Conservation (phyloP, 2,888 invertebrate genomes). For the Euzophera pinguis region DNA sequence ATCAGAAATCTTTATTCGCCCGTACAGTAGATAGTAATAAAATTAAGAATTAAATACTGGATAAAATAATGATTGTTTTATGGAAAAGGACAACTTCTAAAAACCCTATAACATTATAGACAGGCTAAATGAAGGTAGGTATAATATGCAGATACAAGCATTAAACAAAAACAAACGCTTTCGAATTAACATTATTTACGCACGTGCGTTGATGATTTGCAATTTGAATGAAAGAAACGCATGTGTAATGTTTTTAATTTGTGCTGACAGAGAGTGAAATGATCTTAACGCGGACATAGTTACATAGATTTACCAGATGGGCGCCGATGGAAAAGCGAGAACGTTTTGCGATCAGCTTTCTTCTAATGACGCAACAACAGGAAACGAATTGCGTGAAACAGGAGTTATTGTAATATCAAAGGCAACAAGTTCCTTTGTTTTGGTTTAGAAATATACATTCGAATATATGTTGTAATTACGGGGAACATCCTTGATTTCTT, state of each 20-base stretch:
- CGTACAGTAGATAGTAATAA: too few relatives aligned
- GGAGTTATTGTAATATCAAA: not conserved
- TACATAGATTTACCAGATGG: slow-evolving; percentile 22
- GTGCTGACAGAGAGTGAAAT: slow-evolving; percentile 33
- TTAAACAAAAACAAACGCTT: too few relatives aligned
- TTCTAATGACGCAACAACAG: slow-evolving; percentile 38
- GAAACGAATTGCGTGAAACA: slow-evolving; percentile 14
- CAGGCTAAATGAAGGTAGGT: too few relatives aligned
- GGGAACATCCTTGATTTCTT: too few relatives aligned
- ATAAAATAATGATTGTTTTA: too few relatives aligned
- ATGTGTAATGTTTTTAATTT: not conserved
- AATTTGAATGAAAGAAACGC: not conserved
- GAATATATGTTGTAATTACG: too few relatives aligned
- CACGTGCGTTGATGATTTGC: not conserved
- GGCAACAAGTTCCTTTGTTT: not conserved
- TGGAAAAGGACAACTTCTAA: too few relatives aligned
- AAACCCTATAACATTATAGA: too few relatives aligned
- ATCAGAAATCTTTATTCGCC: too few relatives aligned
- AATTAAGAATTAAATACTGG: too few relatives aligned
- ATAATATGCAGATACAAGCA: too few relatives aligned
- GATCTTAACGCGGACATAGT: slow-evolving; percentile 21
- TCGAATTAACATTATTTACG: too few relatives aligned
- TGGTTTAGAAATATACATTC: not conserved
- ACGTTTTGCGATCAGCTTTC: slow-evolving; percentile 40
- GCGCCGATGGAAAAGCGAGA: slow-evolving; percentile 36